A percentile compares a stretch with the other conserved stretches of the same genome.
Conservation (phyloP, 2,113 vertebrate genomes). For the Leucopternis melanops region DNA sequence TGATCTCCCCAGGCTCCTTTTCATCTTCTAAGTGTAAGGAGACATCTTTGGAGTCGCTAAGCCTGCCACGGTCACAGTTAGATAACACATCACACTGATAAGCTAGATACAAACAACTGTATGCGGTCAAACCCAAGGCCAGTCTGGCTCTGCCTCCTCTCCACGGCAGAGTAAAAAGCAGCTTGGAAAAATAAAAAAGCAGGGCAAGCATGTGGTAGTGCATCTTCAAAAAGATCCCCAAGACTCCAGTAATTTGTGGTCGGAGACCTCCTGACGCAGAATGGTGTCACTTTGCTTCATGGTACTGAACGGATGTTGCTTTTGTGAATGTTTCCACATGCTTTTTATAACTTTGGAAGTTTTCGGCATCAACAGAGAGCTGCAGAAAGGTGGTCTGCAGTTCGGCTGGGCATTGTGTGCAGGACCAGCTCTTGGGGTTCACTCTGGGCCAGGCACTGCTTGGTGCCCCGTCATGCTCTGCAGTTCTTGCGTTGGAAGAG, state of each 20-base stretch:
- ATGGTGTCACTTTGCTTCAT: background rate
- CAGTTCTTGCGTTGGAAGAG: background rate
- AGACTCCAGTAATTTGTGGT: background rate
- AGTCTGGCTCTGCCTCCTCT: background rate
- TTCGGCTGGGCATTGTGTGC: no score
- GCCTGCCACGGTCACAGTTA: no score
- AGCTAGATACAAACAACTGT: background rate
- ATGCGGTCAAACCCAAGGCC: background rate
- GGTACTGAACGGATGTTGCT: accelerated
- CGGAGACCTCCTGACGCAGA: background rate
- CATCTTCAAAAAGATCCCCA: background rate
- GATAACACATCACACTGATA: background rate
- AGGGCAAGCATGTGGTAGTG: background rate
- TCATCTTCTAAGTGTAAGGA: background rate
- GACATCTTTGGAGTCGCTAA: background rate
- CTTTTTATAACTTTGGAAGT: background rate
- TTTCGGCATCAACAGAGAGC: background rate
- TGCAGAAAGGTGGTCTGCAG: background rate
- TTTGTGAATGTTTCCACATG: background rate
- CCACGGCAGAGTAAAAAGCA: background rate
- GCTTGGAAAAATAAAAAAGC: background rate
- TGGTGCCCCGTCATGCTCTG: background rate
- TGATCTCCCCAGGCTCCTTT: background rate
- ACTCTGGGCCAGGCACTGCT: background rate
- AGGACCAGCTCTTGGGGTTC: background rate